Evolutionary conservation across 2,797 vertebrate genomes (phyloP).

Genomic region (Peromyscus eremicus): DNA sequence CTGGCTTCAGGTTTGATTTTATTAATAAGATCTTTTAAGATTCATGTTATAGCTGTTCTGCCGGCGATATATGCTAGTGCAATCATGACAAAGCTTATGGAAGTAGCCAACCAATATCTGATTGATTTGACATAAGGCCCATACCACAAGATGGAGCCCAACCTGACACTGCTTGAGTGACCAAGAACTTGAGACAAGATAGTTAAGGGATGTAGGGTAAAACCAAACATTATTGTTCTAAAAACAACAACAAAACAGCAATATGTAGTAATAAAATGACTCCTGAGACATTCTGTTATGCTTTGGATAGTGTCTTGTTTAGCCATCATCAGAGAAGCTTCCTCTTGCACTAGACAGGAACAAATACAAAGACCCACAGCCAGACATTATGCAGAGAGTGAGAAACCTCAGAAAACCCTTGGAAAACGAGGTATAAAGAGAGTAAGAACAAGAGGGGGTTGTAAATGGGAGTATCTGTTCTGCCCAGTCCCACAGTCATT

Average conservation of each 20-base stretch:
- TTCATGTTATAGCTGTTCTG: background rate
- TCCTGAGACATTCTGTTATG: background rate
- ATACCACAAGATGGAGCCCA: background rate
- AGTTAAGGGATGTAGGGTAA: background rate
- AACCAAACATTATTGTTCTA: background rate
- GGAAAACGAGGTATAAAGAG: background rate
- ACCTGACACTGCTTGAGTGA: background rate
- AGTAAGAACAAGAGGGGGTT: background rate
- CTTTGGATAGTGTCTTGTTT: background rate
- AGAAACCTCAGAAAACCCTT: background rate
- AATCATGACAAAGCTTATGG: background rate
- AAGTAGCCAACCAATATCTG: background rate
- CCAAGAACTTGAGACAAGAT: background rate
- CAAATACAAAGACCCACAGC: background rate
- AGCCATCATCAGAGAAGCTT: background rate
- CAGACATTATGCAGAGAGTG: background rate
- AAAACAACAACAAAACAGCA: background rate
- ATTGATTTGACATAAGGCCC: background rate
- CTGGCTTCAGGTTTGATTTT: too few relatives aligned
- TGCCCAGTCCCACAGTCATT: too few relatives aligned
- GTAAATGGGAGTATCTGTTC: too few relatives aligned
- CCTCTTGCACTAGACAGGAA: background rate
- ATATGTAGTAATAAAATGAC: background rate
- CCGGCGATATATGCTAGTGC: background rate
- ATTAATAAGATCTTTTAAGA: too few relatives aligned